These are phyloP conservation scores for Pollenia angustigena DNA, from an alignment of 2,888 invertebrate species.

Conservation along the genomic window DNA sequence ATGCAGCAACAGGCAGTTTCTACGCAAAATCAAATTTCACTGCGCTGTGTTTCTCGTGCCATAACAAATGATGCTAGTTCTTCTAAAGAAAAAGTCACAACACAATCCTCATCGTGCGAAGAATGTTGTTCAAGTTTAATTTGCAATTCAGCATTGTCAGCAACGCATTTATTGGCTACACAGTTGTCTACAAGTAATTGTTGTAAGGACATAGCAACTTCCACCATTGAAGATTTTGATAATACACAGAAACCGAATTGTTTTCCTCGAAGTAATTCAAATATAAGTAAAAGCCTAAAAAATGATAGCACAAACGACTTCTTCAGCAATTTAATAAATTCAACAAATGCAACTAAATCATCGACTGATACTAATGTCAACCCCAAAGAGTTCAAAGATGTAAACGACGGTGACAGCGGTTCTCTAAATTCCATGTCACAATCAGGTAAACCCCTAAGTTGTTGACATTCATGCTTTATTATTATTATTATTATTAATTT, in stretches of 20 bases:
- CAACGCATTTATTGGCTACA: conserved; percentile 26
- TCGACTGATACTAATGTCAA: conserved; percentile 42
- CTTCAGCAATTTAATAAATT: conserved; percentile 46
- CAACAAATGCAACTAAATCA: conserved; percentile 37
- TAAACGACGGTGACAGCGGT: conserved; percentile 18
- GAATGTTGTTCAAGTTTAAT: conserved; percentile 69
- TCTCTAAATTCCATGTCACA: conserved; percentile 34
- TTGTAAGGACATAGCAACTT: conserved; percentile 41
- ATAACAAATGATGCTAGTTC: conserved; percentile 51
- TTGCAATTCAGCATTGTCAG: conserved; percentile 69
- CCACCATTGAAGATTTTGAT: conserved; percentile 24
- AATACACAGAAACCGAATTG: conserved; percentile 30
- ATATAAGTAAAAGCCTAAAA: conserved; percentile 37
- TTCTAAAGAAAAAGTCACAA: conserved; percentile 39
- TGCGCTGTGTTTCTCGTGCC: conserved; percentile 33
- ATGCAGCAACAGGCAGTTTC: conserved; percentile 53
- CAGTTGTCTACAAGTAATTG: conserved; percentile 37
- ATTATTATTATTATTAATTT: not conserved
- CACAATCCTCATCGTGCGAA: conserved; percentile 42
- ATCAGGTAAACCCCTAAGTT: conserved; percentile 6
- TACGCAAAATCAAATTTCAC: conserved; percentile 32
- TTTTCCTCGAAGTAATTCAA: conserved; percentile 42
- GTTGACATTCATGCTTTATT: not conserved
- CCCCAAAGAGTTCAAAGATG: conserved; percentile 1
- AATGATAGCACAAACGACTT: conserved; percentile 28